Percentiles rank a stretch among this genome's conserved stretches.
Evolutionary conservation across 2,888 invertebrate genomes (phyloP).

Genomic region (Helicoverpa assulta): DNA sequence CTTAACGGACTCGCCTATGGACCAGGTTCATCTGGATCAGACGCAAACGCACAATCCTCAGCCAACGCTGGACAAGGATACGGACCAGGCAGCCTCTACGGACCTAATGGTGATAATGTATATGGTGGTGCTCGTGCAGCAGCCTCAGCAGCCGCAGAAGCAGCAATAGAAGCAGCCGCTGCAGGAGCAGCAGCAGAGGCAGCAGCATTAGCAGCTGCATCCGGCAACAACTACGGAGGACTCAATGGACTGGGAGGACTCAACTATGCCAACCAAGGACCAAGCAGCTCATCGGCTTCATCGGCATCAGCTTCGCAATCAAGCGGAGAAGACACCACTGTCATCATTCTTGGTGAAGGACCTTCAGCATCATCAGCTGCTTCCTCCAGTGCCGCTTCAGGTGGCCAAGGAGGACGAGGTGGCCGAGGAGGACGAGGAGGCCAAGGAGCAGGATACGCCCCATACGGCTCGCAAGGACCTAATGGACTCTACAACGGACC

Average conservation of each 20-base stretch:
- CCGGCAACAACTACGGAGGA: conserved; percentile 5
- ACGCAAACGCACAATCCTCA: not conserved
- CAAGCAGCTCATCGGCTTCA: conserved; percentile 6
- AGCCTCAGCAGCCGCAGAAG: conserved; percentile 2
- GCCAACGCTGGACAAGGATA: no score
- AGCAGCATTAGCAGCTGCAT: conserved; percentile 28
- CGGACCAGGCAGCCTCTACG: no score
- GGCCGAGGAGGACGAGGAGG: no score
- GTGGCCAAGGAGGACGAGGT: not conserved
- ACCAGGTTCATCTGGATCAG: not conserved
- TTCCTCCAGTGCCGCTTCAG: not conserved
- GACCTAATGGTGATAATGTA: no score
- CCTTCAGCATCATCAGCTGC: no score
- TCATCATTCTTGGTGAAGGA: no score
- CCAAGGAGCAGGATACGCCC: not conserved
- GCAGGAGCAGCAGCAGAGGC: conserved; percentile 3
- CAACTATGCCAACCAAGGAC: not conserved
- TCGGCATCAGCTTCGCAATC: conserved; percentile 3
- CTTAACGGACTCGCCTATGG: not conserved
- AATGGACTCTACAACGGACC: not conserved
- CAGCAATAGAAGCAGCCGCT: not conserved
- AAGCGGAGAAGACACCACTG: not conserved
- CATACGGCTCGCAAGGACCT: not conserved
- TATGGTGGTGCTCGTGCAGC: not conserved
- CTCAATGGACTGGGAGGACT: conserved; percentile 1